Evolutionary conservation across 2,888 invertebrate genomes (phyloP).

Genomic region (Patella ulyssiponensis): DNA sequence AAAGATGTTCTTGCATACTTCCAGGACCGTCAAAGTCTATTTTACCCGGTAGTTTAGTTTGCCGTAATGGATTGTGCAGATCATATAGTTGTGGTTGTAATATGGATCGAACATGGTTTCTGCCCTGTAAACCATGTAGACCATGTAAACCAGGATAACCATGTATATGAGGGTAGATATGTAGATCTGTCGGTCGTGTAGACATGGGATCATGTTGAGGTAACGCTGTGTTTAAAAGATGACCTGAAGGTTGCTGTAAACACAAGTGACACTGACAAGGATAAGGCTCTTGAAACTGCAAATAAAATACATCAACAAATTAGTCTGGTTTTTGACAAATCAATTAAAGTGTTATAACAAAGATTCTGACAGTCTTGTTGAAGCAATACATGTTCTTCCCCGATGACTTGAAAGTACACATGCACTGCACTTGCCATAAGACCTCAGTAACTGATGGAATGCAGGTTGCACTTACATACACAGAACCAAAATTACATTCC

Average conservation of each 20-base stretch:
- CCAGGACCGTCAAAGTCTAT: slow-evolving; percentile 67
- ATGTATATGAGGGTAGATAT: slow-evolving; percentile 70
- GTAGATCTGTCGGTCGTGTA: slow-evolving; percentile 65
- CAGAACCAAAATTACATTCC: too few species aligned
- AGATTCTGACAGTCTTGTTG: too few species aligned
- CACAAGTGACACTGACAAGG: slow-evolving; percentile 70
- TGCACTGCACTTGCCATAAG: too few species aligned
- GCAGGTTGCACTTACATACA: too few species aligned
- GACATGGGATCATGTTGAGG: slow-evolving; percentile 61
- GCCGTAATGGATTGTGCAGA: slow-evolving; percentile 55
- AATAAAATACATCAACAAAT: not conserved
- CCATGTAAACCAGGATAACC: slow-evolving; percentile 53
- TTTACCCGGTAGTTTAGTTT: slow-evolving; percentile 56
- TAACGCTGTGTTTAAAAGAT: slow-evolving; percentile 64
- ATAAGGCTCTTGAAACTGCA: slow-evolving; percentile 23
- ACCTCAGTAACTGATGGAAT: too few species aligned
- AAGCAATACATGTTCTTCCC: too few species aligned
- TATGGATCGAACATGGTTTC: slow-evolving; percentile 52
- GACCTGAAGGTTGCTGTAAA: slow-evolving; percentile 63
- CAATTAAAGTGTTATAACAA: too few species aligned
- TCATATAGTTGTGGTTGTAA: slow-evolving; percentile 69
- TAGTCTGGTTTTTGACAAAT: too few species aligned
- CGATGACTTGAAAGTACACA: too few species aligned
- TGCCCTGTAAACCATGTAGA: slow-evolving; percentile 38
- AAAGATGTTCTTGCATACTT: slow-evolving; percentile 66